phyloP scores from a whole-genome alignment of 2,113 vertebrate genomes.

The Geococcyx californianus region DNA sequence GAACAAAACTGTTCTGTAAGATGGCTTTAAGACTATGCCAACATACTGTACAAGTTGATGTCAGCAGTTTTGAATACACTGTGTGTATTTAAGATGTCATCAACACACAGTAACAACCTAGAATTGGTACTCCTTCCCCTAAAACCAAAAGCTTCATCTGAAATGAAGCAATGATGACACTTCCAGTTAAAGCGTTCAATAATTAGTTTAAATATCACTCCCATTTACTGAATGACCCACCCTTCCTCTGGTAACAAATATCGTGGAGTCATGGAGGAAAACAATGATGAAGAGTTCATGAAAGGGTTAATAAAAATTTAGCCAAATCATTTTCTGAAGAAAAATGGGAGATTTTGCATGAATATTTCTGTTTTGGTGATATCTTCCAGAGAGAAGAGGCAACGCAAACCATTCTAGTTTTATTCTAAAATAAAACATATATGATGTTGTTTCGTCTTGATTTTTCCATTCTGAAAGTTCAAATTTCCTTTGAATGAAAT shows the following conservation, averaged over 20 bases:
- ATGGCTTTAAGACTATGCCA: neutral
- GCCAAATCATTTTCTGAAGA: neutral
- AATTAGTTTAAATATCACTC: neutral
- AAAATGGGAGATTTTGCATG: neutral
- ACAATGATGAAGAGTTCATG: neutral
- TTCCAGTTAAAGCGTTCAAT: neutral
- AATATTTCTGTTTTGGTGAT: neutral
- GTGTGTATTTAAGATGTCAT: neutral
- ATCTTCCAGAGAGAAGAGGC: neutral
- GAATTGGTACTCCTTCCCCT: neutral
- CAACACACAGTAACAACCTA: neutral
- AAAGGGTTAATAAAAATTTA: neutral
- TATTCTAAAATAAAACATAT: neutral
- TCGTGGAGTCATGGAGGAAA: neutral
- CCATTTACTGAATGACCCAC: neutral
- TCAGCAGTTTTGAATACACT: neutral
- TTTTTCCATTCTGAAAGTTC: neutral
- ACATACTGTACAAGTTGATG: neutral
- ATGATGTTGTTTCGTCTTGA: neutral
- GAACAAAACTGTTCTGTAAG: neutral
- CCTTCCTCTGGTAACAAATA: neutral
- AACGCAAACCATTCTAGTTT: neutral
- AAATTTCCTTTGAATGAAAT: neutral
- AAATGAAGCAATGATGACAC: neutral
- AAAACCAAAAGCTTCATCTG: neutral